Percentiles rank a stretch among this genome's conserved stretches.
Conservation (phyloP, 64 coral and sea anemone species). For the Stichodactyla mertensii region DNA sequence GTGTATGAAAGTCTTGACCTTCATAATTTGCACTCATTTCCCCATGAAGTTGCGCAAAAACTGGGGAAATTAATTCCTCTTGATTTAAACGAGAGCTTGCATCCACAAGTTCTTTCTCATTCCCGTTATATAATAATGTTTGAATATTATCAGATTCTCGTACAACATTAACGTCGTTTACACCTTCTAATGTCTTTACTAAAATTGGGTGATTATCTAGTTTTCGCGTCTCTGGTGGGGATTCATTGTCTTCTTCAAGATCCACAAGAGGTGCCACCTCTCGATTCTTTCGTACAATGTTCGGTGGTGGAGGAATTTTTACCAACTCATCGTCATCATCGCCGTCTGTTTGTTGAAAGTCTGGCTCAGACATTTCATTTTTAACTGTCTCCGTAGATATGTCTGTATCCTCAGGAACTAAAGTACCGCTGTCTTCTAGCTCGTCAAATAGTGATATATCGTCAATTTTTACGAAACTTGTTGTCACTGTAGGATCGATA, state of each 20-base stretch:
- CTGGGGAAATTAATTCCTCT: neutral
- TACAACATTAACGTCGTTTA: neutral
- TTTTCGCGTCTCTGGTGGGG: neutral
- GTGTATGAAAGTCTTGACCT: neutral
- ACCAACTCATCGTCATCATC: neutral
- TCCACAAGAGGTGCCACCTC: neutral
- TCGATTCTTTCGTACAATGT: neutral
- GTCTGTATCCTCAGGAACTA: neutral
- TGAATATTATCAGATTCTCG: neutral
- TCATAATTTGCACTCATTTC: neutral
- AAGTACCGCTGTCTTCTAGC: neutral
- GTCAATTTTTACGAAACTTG: neutral
- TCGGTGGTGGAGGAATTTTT: constrained; percentile 30
- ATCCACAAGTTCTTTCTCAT: neutral
- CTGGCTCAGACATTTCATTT: neutral
- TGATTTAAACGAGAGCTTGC: neutral
- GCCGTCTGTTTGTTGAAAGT: neutral
- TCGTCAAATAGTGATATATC: neutral
- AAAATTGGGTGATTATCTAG: neutral
- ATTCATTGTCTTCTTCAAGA: neutral
- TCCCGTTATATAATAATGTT: neutral
- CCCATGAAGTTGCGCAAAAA: neutral
- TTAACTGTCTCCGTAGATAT: neutral
- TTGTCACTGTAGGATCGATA: neutral
- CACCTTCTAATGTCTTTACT: neutral